Base-by-base conservation (phyloP, 2,797 vertebrate species). In the Poecilia picta region DNA sequence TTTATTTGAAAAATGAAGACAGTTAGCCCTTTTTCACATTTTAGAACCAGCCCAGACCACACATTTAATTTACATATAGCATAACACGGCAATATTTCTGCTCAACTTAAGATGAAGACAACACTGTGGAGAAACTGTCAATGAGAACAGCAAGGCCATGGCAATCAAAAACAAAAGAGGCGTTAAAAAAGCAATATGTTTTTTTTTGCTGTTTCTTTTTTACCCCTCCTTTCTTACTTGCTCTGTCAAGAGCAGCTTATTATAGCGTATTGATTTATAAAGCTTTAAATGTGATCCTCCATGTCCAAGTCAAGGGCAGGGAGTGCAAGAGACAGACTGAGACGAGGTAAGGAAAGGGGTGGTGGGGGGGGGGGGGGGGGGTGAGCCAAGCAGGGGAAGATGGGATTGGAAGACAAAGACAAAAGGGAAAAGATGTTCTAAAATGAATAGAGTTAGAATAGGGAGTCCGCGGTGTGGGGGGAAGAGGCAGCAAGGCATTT, bases 241-340 rank as follows among this genome's bases (percentile, higher is more conserved):
- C 82, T 88, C 86, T 94, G 94, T 95, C 93, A 93, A 94, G 94
- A 95, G 93, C 90, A 93, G 93, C 95, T 96, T 96, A 95, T 95
- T 96, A 95, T 95, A 95, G 94, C 84, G 80, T 95, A 95, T 96
- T 94, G 95, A 96, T 96, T 96, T 96, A 95, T 95, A 94, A 94
- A 94, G 95, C 95, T 95, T 95, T 95, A 96, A 95, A 95, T 92
- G 92, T 93, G 94, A 95, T 95, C 95, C 94, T 93, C 93, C 90
- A 91, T 94, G 94, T 95, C 96, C 96, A 96, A 97, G 96, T 97
- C 97, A 97, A 97, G 97, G 97, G 97, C 97, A 96, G 96, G 80
- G 89, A 89, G 89, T 85, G 89, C 89, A 83, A 90, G 86, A 83
- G 89, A 87, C 94, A 95, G 95, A 84, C 90, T 78, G 83, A 80